Conservation (phyloP, 1,140 invertebrate species). For the Drosophila athabasca region DNA sequence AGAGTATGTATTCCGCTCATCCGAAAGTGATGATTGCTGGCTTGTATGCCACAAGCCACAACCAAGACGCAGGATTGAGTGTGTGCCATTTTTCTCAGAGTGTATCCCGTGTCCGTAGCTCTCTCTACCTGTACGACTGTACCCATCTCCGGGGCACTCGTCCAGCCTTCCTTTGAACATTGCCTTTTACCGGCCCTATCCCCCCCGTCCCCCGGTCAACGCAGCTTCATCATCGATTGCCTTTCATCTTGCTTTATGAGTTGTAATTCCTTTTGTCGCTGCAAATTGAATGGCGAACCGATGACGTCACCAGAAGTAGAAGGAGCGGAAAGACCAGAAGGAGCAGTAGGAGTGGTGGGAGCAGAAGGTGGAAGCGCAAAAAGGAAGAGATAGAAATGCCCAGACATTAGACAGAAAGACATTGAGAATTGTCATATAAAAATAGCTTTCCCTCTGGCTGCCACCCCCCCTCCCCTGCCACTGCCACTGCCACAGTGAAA, state of each 20-base stretch:
- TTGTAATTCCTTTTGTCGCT: conserved; percentile 71
- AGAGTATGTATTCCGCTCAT: too few species aligned
- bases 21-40: too few species aligned
- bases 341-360: background rate
- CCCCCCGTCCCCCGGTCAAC: background rate
- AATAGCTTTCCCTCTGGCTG: background rate
- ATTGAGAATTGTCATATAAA: conserved; percentile 54
- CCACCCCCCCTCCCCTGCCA: too few species aligned
- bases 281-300: conserved; percentile 72
- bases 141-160: too few species aligned
- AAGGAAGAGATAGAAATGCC: background rate
- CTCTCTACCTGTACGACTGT: too few species aligned
- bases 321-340: background rate
- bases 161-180: too few species aligned
- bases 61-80: too few species aligned
- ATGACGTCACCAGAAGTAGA: conserved; percentile 22
- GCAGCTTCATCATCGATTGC: conserved; percentile 37
- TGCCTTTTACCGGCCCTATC: background rate
- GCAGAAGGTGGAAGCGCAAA: background rate
- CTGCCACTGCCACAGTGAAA: too few species aligned
- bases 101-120: too few species aligned
- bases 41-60: too few species aligned
- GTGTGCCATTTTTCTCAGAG: too few species aligned
- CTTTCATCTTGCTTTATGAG: conserved; percentile 74
- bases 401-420: too few species aligned